These are phyloP conservation scores for Ochropleura leucogaster DNA, from an alignment of 2,888 invertebrate species.

Conservation along the genomic window DNA sequence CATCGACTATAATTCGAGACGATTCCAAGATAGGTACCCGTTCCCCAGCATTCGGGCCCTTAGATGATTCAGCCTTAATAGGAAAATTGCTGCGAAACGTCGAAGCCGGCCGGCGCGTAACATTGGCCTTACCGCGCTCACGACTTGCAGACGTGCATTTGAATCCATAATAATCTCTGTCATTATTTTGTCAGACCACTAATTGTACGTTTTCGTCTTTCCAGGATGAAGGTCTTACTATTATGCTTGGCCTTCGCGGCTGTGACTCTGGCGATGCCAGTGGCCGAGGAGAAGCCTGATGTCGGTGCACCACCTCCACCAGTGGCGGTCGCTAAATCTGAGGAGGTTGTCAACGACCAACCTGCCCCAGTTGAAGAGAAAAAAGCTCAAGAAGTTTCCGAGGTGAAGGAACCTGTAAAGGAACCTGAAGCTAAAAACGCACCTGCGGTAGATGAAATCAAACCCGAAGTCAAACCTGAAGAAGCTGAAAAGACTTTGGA, in stretches of 20 bases:
- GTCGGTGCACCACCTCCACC: constrained; percentile 70
- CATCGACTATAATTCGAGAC: constrained; percentile 79
- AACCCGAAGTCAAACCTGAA: constrained; percentile 55
- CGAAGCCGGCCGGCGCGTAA: constrained; percentile 83
- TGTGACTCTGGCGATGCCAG: constrained; percentile 91
- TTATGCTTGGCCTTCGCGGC: constrained; percentile 90
- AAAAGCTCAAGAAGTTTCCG: constrained; percentile 71
- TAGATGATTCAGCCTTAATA: constrained; percentile 86
- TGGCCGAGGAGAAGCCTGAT: constrained; percentile 87
- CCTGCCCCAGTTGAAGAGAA: constrained; percentile 70
- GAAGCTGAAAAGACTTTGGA: constrained; percentile 33
- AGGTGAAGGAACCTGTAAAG: constrained; percentile 70
- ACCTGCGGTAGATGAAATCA: constrained; percentile 63
- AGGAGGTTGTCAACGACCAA: constrained; percentile 53
- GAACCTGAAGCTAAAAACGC: constrained; percentile 71
- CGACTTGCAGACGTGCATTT: constrained; percentile 84
- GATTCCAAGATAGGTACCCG: constrained; percentile 77
- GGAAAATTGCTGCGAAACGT: constrained; percentile 86
- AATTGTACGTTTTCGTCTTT: constrained; percentile 80
- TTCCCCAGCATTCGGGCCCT: constrained; percentile 82
- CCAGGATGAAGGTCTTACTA: constrained; percentile 92
- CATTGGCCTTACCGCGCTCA: constrained; percentile 89
- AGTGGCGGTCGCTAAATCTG: constrained; percentile 29
- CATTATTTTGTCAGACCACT: constrained; percentile 78
- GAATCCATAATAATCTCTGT: constrained; percentile 71